Evolutionary conservation across 2,888 invertebrate species (phyloP).

Genomic region (Cerastoderma edule): DNA sequence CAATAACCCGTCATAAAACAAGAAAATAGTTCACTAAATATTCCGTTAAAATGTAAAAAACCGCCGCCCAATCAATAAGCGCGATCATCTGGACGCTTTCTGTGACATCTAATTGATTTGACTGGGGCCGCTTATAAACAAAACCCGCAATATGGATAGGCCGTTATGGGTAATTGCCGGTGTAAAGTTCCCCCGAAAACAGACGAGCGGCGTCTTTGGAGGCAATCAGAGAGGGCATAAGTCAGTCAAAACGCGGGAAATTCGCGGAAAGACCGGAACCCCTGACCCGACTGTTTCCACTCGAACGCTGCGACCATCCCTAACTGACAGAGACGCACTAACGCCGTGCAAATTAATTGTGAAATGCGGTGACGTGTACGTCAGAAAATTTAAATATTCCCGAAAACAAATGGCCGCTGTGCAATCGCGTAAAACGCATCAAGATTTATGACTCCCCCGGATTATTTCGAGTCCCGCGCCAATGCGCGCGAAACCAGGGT

Average conservation of each 20-base stretch:
- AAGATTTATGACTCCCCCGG: constrained; percentile 39
- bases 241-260: constrained; percentile 53
- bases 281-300: constrained; percentile 53
- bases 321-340: constrained; percentile 46
- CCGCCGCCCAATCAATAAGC: constrained; percentile 33
- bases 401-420: constrained; percentile 27
- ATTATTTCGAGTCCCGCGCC: no score
- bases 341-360: constrained; percentile 49
- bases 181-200: constrained; percentile 43
- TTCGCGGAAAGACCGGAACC: constrained; percentile 40
- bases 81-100: constrained; percentile 32
- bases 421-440: constrained; percentile 45
- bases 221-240: constrained; percentile 47
- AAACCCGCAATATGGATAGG: constrained; percentile 36
- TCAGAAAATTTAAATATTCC: constrained; percentile 59
- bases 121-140: constrained; percentile 39
- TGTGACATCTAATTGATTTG: constrained; percentile 55
- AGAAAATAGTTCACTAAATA: constrained; percentile 24
- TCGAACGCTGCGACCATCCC: constrained; percentile 29
- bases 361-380: constrained; percentile 39
- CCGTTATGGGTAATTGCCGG: constrained; percentile 54
- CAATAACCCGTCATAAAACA: constrained; percentile 27
- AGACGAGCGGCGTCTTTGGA: constrained; percentile 53
- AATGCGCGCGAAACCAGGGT: no score
- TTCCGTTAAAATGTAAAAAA: constrained; percentile 27